phyloP scores from a whole-genome alignment of 2,797 vertebrate genomes.

The Myotis vivesi region DNA sequence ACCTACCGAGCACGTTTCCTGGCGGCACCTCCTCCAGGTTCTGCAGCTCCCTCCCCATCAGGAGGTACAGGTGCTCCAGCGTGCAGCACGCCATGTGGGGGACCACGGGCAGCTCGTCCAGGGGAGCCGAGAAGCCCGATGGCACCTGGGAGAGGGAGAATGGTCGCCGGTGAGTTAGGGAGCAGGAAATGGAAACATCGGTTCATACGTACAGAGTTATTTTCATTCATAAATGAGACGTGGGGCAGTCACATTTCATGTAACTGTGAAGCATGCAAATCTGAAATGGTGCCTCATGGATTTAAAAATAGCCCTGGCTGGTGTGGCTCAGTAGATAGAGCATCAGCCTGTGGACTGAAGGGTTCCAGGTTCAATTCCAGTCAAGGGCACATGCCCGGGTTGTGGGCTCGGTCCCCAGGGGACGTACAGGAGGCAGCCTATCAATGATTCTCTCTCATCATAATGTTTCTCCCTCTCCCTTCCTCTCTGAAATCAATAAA shows the following conservation, averaged over 20 bases:
- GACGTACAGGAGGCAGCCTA: no score
- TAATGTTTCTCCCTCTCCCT: background rate
- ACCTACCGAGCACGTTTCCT: conserved; percentile 94
- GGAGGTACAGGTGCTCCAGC: conserved; percentile 90
- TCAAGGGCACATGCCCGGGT: background rate
- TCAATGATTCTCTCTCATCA: no score
- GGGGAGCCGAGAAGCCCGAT: conserved; percentile 78
- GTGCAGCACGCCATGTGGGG: conserved; percentile 91
- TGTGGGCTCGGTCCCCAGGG: no score
- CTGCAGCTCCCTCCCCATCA: conserved; percentile 96
- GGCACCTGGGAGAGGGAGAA: conserved; percentile 85
- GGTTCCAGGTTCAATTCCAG: background rate
- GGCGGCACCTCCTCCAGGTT: conserved; percentile 92
- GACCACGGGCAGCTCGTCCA: conserved; percentile 80
- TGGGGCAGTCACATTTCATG: fast-evolving
- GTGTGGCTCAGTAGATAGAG: background rate
- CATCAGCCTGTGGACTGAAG: background rate
- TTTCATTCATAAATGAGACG: background rate
- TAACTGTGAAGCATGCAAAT: background rate
- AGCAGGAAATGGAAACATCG: background rate
- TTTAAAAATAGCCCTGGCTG: background rate
- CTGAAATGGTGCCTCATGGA: background rate
- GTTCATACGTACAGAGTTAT: no score
- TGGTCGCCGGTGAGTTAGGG: background rate
- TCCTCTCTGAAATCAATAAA: no score